A percentile compares a stretch with the other conserved stretches of the same genome.
phyloP scores from a whole-genome alignment of 53 echinoderm and acorn worm genomes.

The Arbacia lixula region DNA sequence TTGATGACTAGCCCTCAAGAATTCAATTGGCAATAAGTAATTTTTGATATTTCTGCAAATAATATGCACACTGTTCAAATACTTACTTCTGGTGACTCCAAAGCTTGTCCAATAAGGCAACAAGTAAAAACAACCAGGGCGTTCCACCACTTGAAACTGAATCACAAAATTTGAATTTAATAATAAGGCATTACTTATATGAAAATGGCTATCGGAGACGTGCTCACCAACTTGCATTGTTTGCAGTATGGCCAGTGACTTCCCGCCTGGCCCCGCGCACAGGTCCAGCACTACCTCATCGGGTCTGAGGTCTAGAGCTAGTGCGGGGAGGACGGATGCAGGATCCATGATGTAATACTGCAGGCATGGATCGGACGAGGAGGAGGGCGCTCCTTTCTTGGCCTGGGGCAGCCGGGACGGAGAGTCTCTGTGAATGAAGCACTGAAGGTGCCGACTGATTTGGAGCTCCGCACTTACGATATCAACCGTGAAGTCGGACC shows the following conservation, averaged over 20 bases:
- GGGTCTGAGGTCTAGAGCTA: constrained; percentile 72
- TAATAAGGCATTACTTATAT: no score
- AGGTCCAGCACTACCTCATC: constrained; percentile 80
- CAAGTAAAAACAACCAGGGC: no score
- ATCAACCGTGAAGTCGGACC: not conserved
- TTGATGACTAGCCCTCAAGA: no score
- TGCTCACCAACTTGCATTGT: constrained; percentile 70
- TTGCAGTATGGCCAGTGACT: constrained; percentile 77
- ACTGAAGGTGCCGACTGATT: constrained; percentile 69
- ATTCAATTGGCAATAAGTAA: no score
- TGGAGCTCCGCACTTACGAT: constrained; percentile 35
- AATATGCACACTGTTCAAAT: no score
- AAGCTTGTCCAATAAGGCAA: no score
- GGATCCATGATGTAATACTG: constrained; percentile 93
- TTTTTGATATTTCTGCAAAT: no score
- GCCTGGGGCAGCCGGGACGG: constrained; percentile 68
- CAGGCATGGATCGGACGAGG: constrained; percentile 28
- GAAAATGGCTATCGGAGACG: no score
- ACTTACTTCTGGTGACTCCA: no score
- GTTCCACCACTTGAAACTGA: no score
- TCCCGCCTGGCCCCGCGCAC: constrained; percentile 91
- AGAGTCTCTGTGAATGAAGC: constrained; percentile 56
- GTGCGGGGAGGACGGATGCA: constrained; percentile 82
- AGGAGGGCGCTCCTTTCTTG: constrained; percentile 66
- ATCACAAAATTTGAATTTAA: no score